Percentiles rank a stretch among this genome's conserved stretches.
Evolutionary conservation across 2,797 vertebrate genomes (phyloP).

Genomic region (Anableps anableps): DNA sequence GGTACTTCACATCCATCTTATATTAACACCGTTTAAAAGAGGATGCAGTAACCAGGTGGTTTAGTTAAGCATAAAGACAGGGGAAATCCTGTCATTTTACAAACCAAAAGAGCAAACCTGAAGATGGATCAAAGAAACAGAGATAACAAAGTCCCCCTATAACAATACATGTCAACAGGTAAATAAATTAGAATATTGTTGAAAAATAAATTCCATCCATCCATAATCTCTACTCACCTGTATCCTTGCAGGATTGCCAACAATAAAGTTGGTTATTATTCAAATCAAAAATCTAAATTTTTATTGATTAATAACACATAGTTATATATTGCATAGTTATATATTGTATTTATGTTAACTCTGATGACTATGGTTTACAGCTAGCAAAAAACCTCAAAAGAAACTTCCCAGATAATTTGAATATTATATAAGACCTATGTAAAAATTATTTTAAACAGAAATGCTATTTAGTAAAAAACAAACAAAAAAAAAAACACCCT

Average conservation of each 20-base stretch:
- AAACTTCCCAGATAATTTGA: not conserved
- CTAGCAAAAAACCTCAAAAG: not conserved
- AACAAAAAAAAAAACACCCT: too few species aligned
- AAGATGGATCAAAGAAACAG: not conserved
- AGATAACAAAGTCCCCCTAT: not conserved
- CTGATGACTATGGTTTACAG: not conserved
- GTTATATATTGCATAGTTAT: not conserved
- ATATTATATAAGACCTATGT: not conserved
- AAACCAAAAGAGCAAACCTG: not conserved
- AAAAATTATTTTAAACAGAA: not conserved
- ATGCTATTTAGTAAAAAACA: not conserved
- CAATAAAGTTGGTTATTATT: not conserved
- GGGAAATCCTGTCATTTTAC: not conserved
- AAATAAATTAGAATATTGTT: not conserved
- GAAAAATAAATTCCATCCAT: not conserved
- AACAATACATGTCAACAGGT: not conserved
- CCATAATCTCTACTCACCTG: not conserved
- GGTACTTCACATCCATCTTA: not conserved
- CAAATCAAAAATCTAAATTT: not conserved
- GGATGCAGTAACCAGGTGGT: slow-evolving; percentile 6
- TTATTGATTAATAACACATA: not conserved
- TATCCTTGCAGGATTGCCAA: not conserved
- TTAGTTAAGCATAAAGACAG: slow-evolving; percentile 2
- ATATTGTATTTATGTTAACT: not conserved
- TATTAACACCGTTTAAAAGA: not conserved